Evolutionary conservation across 2,797 vertebrate genomes (phyloP).

Genomic region (Champsocephalus gunnari): DNA sequence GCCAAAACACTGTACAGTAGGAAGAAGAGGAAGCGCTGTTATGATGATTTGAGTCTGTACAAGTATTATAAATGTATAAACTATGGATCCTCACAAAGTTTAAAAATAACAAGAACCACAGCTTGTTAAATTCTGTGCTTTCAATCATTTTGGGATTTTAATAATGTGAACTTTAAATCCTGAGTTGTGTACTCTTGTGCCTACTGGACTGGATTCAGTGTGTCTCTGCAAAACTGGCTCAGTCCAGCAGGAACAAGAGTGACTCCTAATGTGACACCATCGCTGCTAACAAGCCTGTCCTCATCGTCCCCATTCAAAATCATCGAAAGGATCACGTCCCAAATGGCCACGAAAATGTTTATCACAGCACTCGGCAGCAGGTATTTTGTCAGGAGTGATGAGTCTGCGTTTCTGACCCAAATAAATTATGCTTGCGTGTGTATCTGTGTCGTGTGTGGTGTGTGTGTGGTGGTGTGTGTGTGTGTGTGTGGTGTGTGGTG

Average conservation of each 20-base stretch:
- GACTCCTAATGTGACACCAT: constrained; percentile 56
- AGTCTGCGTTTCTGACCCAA: constrained; percentile 12
- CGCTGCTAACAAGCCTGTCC: background rate
- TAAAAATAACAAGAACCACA: constrained; percentile 19
- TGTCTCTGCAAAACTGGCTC: constrained; percentile 90
- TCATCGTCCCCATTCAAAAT: background rate
- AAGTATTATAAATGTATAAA: background rate
- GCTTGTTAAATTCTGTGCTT: constrained; percentile 20
- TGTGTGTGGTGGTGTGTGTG: too few species aligned
- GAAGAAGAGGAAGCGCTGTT: background rate
- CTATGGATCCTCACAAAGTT: background rate
- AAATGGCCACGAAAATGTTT: constrained; percentile 27
- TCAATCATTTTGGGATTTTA: constrained; percentile 22
- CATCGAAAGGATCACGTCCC: background rate
- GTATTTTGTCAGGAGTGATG: constrained; percentile 22
- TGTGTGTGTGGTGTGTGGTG: too few species aligned
- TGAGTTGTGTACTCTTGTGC: constrained; percentile 79
- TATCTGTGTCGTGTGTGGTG: background rate
- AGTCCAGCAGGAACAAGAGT: constrained; percentile 99
- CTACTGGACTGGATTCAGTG: constrained; percentile 88
- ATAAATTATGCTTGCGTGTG: background rate
- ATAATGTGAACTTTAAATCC: constrained; percentile 1
- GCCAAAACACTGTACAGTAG: constrained; percentile 46
- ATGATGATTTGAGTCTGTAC: background rate
- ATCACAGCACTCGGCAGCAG: constrained; percentile 24